Evolutionary conservation across 2,113 vertebrate species (phyloP).

Genomic region (Gobius niger): DNA sequence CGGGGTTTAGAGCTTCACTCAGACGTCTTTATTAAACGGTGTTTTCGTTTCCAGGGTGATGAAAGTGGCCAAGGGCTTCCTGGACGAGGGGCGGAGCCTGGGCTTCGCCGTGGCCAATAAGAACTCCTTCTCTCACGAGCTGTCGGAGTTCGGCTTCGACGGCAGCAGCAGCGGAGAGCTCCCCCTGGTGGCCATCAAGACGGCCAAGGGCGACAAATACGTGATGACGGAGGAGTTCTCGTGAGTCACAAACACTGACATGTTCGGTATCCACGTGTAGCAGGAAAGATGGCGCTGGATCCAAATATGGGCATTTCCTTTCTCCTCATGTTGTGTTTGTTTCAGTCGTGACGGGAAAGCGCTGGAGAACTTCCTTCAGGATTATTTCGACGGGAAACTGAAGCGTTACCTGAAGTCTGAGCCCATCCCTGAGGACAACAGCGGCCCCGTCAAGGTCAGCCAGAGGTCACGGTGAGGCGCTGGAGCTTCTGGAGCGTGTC

Average conservation of each 20-base stretch:
- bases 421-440: slow-evolving; percentile 88
- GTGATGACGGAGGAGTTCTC: slow-evolving; percentile 95
- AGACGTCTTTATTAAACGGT: no score
- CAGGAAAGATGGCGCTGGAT: no score
- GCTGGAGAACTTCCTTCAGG: slow-evolving; percentile 90
- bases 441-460: slow-evolving; percentile 92
- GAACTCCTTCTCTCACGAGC: slow-evolving; percentile 84
- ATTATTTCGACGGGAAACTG: slow-evolving; percentile 90
- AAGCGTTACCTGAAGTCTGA: slow-evolving; percentile 97
- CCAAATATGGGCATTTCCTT: no score
- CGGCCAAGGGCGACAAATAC: slow-evolving; percentile 91
- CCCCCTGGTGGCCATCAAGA: slow-evolving; percentile 89
- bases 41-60: slow-evolving; percentile 82
- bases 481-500: neutral
- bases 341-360: slow-evolving; percentile 91
- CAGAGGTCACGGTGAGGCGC: neutral
- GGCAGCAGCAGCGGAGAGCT: slow-evolving; percentile 80
- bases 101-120: slow-evolving; percentile 90
- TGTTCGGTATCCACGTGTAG: no score
- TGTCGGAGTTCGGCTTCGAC: slow-evolving; percentile 90
- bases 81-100: slow-evolving; percentile 88
- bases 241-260: slow-evolving; percentile 74
- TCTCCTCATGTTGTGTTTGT: neutral
- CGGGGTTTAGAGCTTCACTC: no score
- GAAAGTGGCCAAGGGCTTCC: slow-evolving; percentile 92